A percentile compares a stretch with the other conserved stretches of the same genome.
phyloP scores from a whole-genome alignment of 2,113 vertebrate genomes.

The Pyrgilauda ruficollis region DNA sequence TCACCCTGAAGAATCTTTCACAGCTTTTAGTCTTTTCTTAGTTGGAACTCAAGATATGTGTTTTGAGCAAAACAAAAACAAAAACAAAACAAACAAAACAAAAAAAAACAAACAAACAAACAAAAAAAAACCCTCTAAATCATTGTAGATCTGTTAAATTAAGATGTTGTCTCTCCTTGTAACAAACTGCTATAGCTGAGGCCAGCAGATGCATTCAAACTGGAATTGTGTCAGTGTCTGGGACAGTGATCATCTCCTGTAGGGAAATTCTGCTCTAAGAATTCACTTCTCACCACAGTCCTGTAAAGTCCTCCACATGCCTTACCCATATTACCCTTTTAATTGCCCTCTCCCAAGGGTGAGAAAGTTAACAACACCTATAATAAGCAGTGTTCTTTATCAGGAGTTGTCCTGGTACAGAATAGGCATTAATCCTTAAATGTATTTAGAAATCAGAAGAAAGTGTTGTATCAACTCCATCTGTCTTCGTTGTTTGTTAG shows the following conservation, averaged over 20 bases:
- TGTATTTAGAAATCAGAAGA: background rate
- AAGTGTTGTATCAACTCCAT: background rate
- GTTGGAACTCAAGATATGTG: background rate
- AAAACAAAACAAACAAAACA: background rate
- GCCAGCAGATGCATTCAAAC: background rate
- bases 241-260: background rate
- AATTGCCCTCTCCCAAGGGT: background rate
- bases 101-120: too few relatives aligned
- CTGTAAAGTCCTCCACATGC: background rate
- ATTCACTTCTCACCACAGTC: background rate
- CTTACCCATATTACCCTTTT: background rate
- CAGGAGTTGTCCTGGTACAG: background rate
- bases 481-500: background rate
- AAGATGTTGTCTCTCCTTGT: background rate
- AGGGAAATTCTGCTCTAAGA: background rate
- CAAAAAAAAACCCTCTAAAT: accelerated
- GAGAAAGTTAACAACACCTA: background rate
- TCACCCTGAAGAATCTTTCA: background rate
- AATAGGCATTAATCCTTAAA: background rate
- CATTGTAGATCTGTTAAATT: background rate
- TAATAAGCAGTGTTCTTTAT: background rate
- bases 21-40: background rate
- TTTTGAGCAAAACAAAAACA: background rate
- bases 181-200: background rate
- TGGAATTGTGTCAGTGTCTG: background rate